Evolutionary conservation across 2,113 vertebrate genomes (phyloP).

Genomic region (Xenus cinereus): DNA sequence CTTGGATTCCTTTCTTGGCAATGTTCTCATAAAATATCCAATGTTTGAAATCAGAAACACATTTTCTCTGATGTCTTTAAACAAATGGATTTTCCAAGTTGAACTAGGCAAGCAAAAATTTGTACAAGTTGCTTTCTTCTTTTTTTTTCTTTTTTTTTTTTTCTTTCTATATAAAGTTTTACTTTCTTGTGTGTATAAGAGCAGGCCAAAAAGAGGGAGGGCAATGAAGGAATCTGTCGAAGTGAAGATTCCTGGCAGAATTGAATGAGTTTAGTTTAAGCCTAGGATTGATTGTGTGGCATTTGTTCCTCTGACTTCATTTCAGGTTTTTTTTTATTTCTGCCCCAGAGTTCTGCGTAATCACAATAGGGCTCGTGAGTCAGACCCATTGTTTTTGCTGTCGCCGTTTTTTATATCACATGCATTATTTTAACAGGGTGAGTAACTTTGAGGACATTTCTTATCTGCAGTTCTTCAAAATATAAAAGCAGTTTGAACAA

Average conservation of each 20-base stretch:
- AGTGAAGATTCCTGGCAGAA: not conserved
- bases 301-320: not conserved
- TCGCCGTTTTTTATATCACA: not conserved
- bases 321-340: not conserved
- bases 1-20: conserved; percentile 77
- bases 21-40: conserved; percentile 65
- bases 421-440: not conserved
- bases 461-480: not conserved
- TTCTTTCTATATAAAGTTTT: not conserved
- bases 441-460: not conserved
- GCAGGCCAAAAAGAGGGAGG: not conserved
- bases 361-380: not conserved
- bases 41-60: conserved; percentile 78
- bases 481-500: conserved; percentile 31
- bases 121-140: not conserved
- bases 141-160: not conserved
- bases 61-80: conserved; percentile 71
- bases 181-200: not conserved
- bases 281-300: not conserved
- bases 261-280: not conserved
- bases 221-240: not conserved
- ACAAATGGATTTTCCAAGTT: conserved; percentile 68
- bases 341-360: not conserved
- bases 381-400: not conserved
- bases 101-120: conserved; percentile 26